Base-by-base conservation (phyloP, 2,797 vertebrate species). In the Peromyscus melanophrys region DNA sequence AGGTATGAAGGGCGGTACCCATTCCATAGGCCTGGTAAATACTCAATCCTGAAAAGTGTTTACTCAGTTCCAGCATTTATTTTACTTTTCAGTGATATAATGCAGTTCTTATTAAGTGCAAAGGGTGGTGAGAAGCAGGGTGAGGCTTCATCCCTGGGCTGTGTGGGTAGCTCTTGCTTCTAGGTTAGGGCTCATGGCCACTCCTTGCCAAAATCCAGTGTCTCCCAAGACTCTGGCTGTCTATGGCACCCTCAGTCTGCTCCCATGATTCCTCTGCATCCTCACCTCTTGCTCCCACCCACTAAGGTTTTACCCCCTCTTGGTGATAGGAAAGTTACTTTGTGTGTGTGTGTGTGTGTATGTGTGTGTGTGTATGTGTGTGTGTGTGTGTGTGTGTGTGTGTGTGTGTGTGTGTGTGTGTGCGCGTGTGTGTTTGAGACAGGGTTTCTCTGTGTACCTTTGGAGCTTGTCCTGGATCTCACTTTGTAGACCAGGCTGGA, bases 1-100 rank as follows among this genome's bases (percentile, higher is more conserved):
- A 25, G 29, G 4, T 69, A 46, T 59, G 34, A 93, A 49, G 65
- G 37, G 27, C 8, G 73, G 67, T 3, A 12, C 71, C 61, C 71
- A 21, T 34, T 76, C 43, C 25, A 13, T 16, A 40, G 61, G 76
- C 71, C 49, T 23, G 77, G 55, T 84, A 76, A 84, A 91, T 17
- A 81, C 0, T 0, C 82, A 86, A 77, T 92, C 94, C 95, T 84
- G 76, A 61, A 80, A 96, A 83, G 76, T 90, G 29, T 84, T 92
- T 82, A 82, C 75, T 92, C 17, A 4, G 43, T 46, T 81, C 95
- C 96, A 95, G 89, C 96, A 92, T 94, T 97, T 96, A 87, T 93
- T 95, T 95, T 87, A 93, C 52, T 27, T 84, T 95, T 73, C 69
- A 90, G 49, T 83, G 82, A 92, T 57, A 52, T 3, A 83, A 19